Evolutionary conservation across 2,113 vertebrate species (phyloP), one percentile per base, ranked within the genome.

Genomic region (Delphinapterus leucas): DNA sequence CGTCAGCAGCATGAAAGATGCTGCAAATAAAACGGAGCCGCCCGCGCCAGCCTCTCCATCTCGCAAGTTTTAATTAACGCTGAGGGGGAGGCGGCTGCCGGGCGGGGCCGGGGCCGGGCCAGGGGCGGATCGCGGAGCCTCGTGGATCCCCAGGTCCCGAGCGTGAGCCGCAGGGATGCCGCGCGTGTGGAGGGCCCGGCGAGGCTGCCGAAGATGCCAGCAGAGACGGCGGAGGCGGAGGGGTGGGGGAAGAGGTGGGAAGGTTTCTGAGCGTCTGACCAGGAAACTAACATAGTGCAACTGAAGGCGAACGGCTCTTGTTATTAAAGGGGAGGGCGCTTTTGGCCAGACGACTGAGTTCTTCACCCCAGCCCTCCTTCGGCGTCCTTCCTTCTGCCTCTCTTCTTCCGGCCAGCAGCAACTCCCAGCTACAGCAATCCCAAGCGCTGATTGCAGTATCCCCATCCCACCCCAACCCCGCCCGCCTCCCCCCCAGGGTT

Each of bases 1-100:
- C 98, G 96, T 97, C 97, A 97, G 79, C 91, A 98, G 97, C 97
- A 89, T 98, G 98, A 98, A 98, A 96, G 96, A 98, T 98, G 98
- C 98, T 97, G 96, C 97, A 82, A 89, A 98, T 98, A 98, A 98
- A 98, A 89, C 44, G 93, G 90, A 93, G 95, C 85, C 96, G 97
- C 74, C 98, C 97, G 96, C 96, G 17, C 95, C 96, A 92, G 97
- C 97, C 97, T 97, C 96, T 98, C 97, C 98, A 98, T 97, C 97
- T 98, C 96, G 67, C 36, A 55, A 92, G 95, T 98, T 98, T 98
- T 98, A 98, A 98, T 98, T 98, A 98, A 98, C 97, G 98, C 97
- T 95, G 97, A 98, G 90, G 87, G 97, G 96, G 92, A 98, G 97
- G 96, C 89, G n/a, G 97, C 91, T 86, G 98, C 76, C 8, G 76